Conservation (phyloP, 2,797 vertebrate species). For the Notolabrus celidotus region DNA sequence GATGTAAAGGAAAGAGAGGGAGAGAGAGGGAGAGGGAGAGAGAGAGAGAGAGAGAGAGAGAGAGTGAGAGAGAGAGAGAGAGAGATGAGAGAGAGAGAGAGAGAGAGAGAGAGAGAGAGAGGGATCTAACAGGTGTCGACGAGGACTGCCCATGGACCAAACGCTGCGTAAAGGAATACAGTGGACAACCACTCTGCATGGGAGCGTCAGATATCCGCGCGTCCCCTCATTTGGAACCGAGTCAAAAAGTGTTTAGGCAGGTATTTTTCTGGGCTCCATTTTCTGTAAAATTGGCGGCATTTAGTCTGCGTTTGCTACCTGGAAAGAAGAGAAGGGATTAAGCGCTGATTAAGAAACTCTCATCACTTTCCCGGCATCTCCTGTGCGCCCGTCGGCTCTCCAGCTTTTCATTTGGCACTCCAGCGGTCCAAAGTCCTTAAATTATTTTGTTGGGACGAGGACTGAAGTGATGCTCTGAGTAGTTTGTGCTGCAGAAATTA, state of each 20-base stretch:
- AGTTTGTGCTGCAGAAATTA: background rate
- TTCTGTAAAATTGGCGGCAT: constrained; percentile 35
- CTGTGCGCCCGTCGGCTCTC: constrained; percentile 50
- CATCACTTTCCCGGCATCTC: constrained; percentile 64
- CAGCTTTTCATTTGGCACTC: constrained; percentile 46
- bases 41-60: constrained; percentile 45
- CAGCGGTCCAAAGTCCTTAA: constrained; percentile 44
- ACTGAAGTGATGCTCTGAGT: constrained; percentile 5
- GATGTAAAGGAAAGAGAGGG: constrained; percentile 11
- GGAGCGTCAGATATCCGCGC: constrained; percentile 43
- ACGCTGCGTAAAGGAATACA: constrained; percentile 47
- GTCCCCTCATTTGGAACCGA: constrained; percentile 47
- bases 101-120: constrained; percentile 57
- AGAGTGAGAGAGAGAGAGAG: constrained; percentile 56
- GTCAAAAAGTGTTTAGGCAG: constrained; percentile 40
- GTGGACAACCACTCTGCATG: constrained; percentile 46
- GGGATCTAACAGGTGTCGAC: constrained; percentile 86
- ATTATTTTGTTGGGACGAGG: constrained; percentile 50
- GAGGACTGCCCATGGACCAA: constrained; percentile 62
- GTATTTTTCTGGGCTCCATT: constrained; percentile 26
- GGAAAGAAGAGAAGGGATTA: constrained; percentile 53
- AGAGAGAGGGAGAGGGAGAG: constrained; percentile 16
- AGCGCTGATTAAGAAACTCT: constrained; percentile 65
- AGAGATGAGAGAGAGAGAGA: too few relatives aligned
- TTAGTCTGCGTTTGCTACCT: constrained; percentile 22